Percentiles rank a stretch among this genome's conserved stretches.
Evolutionary conservation across 2,113 vertebrate species (phyloP).

Genomic region (Varanus salvator): DNA sequence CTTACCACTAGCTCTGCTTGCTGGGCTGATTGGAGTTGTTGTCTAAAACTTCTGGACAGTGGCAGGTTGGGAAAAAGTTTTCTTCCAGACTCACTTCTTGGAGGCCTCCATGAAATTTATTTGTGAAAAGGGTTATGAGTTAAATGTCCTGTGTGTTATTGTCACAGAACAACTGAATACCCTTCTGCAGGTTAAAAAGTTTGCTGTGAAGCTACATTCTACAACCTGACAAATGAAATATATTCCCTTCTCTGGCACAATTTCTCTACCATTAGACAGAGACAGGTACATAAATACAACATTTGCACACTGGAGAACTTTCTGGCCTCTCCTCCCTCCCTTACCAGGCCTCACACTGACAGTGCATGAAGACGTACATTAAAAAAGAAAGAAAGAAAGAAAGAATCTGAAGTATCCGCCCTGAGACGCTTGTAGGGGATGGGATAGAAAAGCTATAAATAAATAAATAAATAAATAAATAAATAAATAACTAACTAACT

Average conservation of each 20-base stretch:
- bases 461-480: no score
- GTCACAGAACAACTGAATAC: no score
- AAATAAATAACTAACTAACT: no score
- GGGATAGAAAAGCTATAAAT: no score
- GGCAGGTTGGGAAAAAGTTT: not conserved
- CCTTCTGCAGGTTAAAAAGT: not conserved
- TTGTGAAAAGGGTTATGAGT: not conserved
- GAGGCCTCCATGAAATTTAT: not conserved
- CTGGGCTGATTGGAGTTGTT: not conserved
- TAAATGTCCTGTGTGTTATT: not conserved
- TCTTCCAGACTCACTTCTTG: no score
- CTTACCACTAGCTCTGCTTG: not conserved
- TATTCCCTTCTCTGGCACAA: not conserved
- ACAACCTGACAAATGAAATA: not conserved
- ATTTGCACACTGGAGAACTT: not conserved
- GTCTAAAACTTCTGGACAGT: no score
- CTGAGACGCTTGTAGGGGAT: no score
- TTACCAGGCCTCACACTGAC: not conserved
- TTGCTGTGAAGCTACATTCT: not conserved
- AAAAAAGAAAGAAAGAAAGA: not conserved
- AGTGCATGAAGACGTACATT: not conserved
- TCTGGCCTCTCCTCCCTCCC: not conserved
- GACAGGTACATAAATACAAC: not conserved
- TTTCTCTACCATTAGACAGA: not conserved
- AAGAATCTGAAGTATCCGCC: not conserved